phyloP scores from a whole-genome alignment of 2,888 invertebrate genomes.

The Mongoloraphidia duomilia region DNA sequence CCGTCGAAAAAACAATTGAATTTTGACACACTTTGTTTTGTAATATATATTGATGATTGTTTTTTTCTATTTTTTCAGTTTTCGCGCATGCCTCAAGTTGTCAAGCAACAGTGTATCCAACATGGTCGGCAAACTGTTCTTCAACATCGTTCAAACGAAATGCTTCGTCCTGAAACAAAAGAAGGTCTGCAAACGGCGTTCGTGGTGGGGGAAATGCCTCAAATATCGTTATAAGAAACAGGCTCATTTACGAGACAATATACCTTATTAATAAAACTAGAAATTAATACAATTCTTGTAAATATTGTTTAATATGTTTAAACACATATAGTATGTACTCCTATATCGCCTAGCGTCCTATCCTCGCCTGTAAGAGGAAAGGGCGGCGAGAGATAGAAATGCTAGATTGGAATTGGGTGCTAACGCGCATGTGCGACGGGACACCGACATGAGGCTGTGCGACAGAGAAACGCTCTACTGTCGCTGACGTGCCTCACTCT shows the following conservation, averaged over 20 bases:
- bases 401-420: no score
- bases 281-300: background rate
- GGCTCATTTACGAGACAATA: slow-evolving; percentile 60
- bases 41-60: background rate
- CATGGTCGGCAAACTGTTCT: slow-evolving; percentile 83
- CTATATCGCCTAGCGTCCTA: no score
- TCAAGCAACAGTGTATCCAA: slow-evolving; percentile 76
- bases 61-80: slow-evolving; percentile 44
- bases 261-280: slow-evolving; percentile 41
- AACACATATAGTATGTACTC: no score
- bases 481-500: no score
- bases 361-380: no score
- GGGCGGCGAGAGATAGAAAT: no score
- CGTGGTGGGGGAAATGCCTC: slow-evolving; percentile 73
- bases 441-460: no score
- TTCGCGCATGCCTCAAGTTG: slow-evolving; percentile 82
- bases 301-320: no score
- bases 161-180: slow-evolving; percentile 78
- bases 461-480: no score
- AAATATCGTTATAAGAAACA: slow-evolving; percentile 51
- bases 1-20: no score
- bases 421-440: no score
- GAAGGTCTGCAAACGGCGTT: slow-evolving; percentile 57
- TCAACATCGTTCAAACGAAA: slow-evolving; percentile 88
- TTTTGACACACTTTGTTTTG: background rate